Base-by-base conservation (phyloP, 2,888 invertebrate genomes). In the Phaonia tiefii region DNA sequence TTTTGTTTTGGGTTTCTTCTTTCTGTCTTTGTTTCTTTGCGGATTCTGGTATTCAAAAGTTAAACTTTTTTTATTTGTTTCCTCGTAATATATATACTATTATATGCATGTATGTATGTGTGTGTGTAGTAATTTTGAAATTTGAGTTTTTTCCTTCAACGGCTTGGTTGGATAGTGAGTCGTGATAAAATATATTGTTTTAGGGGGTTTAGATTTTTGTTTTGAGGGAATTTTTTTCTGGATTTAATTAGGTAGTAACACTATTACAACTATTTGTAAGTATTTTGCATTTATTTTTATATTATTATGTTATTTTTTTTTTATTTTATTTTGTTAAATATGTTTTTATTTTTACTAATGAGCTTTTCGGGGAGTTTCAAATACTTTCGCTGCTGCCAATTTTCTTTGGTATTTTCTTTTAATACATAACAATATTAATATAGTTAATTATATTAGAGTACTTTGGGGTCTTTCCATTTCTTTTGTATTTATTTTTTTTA, bases 101-200 rank as follows among this genome's bases (percentile, higher is more conserved):
- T n/a, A n/a, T n/a, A n/a, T n/a, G n/a, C n/a, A n/a, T n/a, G n/a
- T n/a, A n/a, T n/a, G n/a, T n/a, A n/a, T n/a, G n/a, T n/a, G n/a
- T n/a, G n/a, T n/a, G n/a, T 31, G 31, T 31, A 70, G 73, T 75
- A 65, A 72, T 73, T 67, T 78, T 56, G 31, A 75, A 72, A 60
- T 67, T 58, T 58, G 22, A 58, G 56, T 76, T 71, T 22, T 77
- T 69, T 74, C 5, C 37, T 63, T 60, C 39, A n/a, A n/a, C 25
- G 49, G 42, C 31, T 70, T 70, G 69, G 46, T 70, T 67, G 71
- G 71, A 56, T 75, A 63, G 71, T 75, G 37, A 76, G 67, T 74
- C 75, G 67, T 78, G 80, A 80, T 77, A 80, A 80, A 77, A 75
- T 77, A 80, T 76, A 76, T 51, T 31, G 58, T 44, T 69, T 80